Conservation (phyloP, 2,888 invertebrate species). For the Phania funesta region DNA sequence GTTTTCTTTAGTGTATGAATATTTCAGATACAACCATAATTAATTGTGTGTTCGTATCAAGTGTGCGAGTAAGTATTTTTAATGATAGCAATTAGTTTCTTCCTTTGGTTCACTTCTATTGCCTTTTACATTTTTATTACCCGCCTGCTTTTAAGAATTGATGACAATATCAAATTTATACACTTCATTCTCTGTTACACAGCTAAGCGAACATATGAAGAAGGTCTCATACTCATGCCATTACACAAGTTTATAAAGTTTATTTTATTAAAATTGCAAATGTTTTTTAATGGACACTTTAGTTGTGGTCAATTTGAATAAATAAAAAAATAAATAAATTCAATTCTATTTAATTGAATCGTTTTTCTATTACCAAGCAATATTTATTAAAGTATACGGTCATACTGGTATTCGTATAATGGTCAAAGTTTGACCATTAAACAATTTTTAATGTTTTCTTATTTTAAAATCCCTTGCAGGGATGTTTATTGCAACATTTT, state of each 20-base stretch:
- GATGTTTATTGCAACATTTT: neutral
- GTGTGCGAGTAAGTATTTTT: conserved; percentile 67
- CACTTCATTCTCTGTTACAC: neutral
- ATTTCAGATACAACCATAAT: conserved; percentile 60
- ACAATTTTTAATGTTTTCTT: conserved; percentile 38
- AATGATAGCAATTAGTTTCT: conserved; percentile 65
- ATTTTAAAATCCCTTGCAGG: conserved; percentile 1
- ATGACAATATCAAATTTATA: conserved; percentile 58
- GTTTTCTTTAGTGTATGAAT: conserved; percentile 28
- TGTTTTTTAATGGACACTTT: conserved; percentile 48
- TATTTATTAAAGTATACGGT: conserved; percentile 13
- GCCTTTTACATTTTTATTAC: neutral
- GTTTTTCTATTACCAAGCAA: conserved; percentile 33
- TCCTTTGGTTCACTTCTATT: conserved; percentile 14
- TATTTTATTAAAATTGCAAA: conserved; percentile 51
- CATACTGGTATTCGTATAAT: conserved; percentile 25
- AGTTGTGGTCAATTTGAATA: conserved; percentile 53
- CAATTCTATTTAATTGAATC: conserved; percentile 35
- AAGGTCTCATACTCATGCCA: neutral
- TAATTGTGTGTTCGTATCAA: conserved; percentile 62
- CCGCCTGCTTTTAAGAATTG: conserved; percentile 30
- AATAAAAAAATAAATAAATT: conserved; percentile 25
- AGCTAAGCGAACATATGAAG: neutral
- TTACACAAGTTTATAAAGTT: conserved; percentile 3
- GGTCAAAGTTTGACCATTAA: conserved; percentile 58